Conservation (phyloP, 2,113 vertebrate species). For the Vanacampus margaritifer region DNA sequence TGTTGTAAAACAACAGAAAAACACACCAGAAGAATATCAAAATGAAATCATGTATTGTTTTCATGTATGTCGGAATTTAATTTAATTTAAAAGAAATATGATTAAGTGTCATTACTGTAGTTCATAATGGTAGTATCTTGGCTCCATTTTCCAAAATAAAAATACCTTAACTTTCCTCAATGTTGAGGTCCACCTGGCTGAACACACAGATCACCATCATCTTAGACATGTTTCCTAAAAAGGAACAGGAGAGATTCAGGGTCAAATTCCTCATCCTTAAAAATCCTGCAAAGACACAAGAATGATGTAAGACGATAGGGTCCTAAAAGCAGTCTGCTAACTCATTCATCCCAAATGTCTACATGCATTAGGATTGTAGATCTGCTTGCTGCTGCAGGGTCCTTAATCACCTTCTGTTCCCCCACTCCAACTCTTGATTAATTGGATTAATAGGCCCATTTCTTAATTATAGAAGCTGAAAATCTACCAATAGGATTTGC, state of each 20-base stretch:
- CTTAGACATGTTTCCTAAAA: constrained; percentile 55
- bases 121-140: too few species aligned
- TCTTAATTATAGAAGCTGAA: constrained; percentile 64
- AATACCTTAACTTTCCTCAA: constrained; percentile 10
- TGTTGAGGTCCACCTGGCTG: constrained; percentile 21
- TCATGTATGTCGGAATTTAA: too few species aligned
- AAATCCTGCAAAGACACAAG: constrained; percentile 10
- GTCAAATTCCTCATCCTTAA: constrained; percentile 50
- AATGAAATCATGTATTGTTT: too few species aligned
- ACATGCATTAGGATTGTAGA: constrained; percentile 1
- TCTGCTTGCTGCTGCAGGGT: constrained; percentile 3
- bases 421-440: constrained; percentile 21
- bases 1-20: too few species aligned
- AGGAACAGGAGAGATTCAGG: constrained; percentile 44
- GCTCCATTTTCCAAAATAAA: not conserved
- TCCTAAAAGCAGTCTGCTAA: not conserved
- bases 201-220: constrained; percentile 54
- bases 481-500: constrained; percentile 55
- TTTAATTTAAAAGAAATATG: too few species aligned
- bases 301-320: not conserved
- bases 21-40: too few species aligned
- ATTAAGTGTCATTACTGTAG: too few species aligned
- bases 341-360: not conserved
- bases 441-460: constrained; percentile 63
- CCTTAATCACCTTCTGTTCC: constrained; percentile 29